These are phyloP conservation scores for Halcyon malimbica DNA, from an alignment of 2,113 vertebrate genomes.

Conservation along the genomic window DNA sequence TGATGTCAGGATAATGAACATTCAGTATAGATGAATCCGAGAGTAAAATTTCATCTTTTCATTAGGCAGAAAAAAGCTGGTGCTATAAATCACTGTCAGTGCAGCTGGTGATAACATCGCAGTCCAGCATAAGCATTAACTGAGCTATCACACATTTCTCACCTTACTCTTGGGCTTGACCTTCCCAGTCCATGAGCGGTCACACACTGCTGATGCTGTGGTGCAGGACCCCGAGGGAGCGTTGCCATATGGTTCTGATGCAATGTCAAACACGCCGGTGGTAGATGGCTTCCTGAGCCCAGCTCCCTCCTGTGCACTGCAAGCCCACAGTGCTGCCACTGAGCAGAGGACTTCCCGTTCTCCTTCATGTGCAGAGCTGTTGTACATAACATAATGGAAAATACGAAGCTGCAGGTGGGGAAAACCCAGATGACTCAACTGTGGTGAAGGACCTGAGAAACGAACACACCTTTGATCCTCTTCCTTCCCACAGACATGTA, in stretches of 20 bases:
- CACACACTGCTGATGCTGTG: background rate
- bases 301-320: rapidly evolving
- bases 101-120: rapidly evolving
- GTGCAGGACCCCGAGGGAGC: background rate
- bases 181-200: background rate
- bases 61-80: background rate
- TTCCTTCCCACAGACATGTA: background rate
- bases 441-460: background rate
- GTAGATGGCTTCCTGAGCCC: background rate
- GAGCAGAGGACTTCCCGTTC: background rate
- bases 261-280: rapidly evolving
- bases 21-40: background rate
- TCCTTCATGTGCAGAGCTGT: background rate
- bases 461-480: background rate
- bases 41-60: background rate
- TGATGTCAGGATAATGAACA: background rate
- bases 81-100: background rate
- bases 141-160: background rate
- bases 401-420: background rate
- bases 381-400: background rate
- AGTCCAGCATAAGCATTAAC: background rate
- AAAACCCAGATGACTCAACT: background rate
- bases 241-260: background rate
- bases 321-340: background rate
- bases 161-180: background rate